Conservation (phyloP, 2,113 vertebrate species). For the Crotalus tigris region DNA sequence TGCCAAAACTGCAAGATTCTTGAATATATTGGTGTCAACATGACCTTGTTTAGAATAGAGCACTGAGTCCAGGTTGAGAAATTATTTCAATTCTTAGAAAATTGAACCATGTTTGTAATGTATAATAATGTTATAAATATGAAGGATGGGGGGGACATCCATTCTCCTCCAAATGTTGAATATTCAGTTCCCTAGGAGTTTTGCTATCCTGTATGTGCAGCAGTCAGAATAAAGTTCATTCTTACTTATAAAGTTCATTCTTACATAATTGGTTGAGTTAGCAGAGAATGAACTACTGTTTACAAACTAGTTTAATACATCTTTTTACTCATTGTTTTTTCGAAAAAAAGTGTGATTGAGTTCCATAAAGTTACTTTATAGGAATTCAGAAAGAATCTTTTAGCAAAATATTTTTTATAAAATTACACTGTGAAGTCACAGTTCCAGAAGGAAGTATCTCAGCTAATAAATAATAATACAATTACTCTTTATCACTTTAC, state of each 20-base stretch:
- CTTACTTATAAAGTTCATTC: no score
- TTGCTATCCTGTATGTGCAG: not conserved
- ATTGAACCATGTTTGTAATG: not conserved
- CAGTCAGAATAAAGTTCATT: not conserved
- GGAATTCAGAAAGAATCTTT: not conserved
- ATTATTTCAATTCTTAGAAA: not conserved
- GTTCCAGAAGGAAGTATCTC: not conserved
- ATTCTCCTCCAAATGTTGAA: not conserved
- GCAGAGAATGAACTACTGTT: not conserved
- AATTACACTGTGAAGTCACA: not conserved
- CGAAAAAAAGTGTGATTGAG: not conserved
- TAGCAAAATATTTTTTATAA: not conserved
- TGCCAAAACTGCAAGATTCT: slow-evolving; percentile 20
- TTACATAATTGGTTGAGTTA: not conserved
- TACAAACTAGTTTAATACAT: rapidly evolving
- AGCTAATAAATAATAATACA: not conserved
- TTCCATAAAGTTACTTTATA: not conserved
- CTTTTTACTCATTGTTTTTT: not conserved
- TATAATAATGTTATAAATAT: not conserved
- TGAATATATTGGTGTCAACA: not conserved
- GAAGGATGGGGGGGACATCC: no score
- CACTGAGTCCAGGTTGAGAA: not conserved
- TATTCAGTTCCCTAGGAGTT: not conserved
- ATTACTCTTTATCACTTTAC: not conserved
- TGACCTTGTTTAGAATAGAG: not conserved